phyloP scores from a whole-genome alignment of 2,888 invertebrate genomes.

The Dasypolia templi region DNA sequence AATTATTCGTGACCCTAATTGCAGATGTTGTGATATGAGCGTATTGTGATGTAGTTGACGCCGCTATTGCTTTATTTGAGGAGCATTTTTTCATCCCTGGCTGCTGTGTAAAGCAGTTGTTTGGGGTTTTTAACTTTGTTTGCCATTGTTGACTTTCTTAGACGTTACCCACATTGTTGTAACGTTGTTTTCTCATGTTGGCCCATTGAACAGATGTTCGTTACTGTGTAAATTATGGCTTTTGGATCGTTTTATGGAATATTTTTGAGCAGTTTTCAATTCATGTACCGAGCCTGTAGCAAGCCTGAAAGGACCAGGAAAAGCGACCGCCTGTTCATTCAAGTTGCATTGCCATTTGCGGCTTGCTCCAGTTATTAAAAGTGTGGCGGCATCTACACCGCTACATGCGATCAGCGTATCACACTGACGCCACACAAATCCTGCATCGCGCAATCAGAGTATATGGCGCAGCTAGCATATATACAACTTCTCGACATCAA shows the following conservation, averaged over 20 bases:
- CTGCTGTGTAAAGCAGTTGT: constrained; percentile 74
- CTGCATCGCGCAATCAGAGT: too few relatives aligned
- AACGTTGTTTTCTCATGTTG: constrained; percentile 60
- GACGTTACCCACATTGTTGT: constrained; percentile 67
- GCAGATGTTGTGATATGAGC: constrained; percentile 88
- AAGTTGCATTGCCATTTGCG: background rate
- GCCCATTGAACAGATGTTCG: constrained; percentile 70
- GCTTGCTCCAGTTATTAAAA: background rate
- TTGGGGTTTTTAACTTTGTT: constrained; percentile 78
- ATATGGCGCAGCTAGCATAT: too few relatives aligned
- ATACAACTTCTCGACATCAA: too few relatives aligned
- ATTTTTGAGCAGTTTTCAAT: constrained; percentile 1
- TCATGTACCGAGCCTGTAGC: background rate
- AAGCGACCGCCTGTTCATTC: background rate
- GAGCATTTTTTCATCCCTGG: constrained; percentile 72
- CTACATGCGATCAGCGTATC: too few relatives aligned
- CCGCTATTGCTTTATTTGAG: constrained; percentile 85
- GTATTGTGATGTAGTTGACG: constrained; percentile 85
- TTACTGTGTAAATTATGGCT: constrained; percentile 25
- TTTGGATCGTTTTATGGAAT: constrained; percentile 9
- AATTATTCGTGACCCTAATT: constrained; percentile 90
- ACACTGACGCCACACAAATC: too few relatives aligned
- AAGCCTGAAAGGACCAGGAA: background rate
- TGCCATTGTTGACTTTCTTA: constrained; percentile 78
- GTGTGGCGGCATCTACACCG: too few relatives aligned